Base-by-base conservation (phyloP, 2,797 vertebrate species). In the Decapterus maruadsi region DNA sequence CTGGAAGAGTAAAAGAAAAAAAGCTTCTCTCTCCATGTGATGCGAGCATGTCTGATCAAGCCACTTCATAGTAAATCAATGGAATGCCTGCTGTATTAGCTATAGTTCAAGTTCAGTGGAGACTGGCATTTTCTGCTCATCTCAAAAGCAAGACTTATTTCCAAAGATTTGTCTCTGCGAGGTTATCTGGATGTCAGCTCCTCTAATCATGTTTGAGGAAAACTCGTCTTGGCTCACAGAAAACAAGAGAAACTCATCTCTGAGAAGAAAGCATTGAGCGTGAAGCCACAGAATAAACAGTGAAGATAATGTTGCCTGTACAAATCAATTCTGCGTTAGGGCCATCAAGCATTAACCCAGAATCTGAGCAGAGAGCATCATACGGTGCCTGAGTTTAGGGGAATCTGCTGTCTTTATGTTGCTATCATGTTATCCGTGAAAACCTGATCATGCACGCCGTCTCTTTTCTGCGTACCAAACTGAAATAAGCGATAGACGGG, bases 121-220 rank as follows among this genome's bases (percentile, higher is more conserved):
- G 72, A 36, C 61, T 74, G 70, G 22, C 66, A 51, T 86, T 89
- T 85, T 86, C 72, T 77, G 66, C 68, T 82, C 16, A 6, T 84
- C 61, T 77, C 75, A 58, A 84, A 89, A 82, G 48, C 64, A 64
- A 55, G 66, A 86, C 87, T 83, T 82, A 67, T 87, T 89, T 80
- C 76, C 74, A 83, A 80, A 75, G 83, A 64, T 81, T 80, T 84
- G 69, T 82, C 77, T 83, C 82, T 55, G 58, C 1, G 55, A 82
- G 81, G 82, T 89, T 90, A 82, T 84, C 12, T 77, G 80, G 77
- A 29, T 77, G 83, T 90, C 90, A 69, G 70, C 34, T 86, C 31
- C 62, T 79, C 56, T 91, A 92, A 92, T 90, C 82, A 64, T 43
- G 72, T 92, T 92, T 86, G 59, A 81, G 67, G 66, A 89, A 81